These are phyloP conservation scores for Macrotus californicus DNA, from an alignment of 2,113 vertebrate species.

Conservation along the genomic window DNA sequence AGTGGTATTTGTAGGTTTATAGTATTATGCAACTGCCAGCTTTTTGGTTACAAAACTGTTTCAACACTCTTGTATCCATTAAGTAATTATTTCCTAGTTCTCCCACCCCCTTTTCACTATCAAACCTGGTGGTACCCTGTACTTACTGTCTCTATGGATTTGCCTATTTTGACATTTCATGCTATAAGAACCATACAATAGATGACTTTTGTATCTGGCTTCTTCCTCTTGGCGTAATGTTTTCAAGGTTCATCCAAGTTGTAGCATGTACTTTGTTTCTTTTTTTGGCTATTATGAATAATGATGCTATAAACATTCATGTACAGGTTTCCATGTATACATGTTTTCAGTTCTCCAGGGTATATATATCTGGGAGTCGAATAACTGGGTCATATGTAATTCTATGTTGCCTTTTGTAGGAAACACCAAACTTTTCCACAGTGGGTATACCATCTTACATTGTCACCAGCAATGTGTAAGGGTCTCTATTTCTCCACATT, in stretches of 20 bases:
- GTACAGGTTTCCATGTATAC: neutral
- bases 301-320: neutral
- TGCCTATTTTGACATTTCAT: neutral
- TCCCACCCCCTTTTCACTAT: neutral
- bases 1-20: neutral
- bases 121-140: neutral
- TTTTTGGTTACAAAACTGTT: neutral
- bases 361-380: neutral
- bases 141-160: neutral
- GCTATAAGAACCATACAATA: neutral
- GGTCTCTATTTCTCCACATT: neutral
- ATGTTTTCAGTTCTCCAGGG: neutral
- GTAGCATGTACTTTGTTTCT: neutral
- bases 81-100: neutral
- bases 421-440: neutral
- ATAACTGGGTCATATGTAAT: neutral
- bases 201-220: neutral
- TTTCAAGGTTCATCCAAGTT: neutral
- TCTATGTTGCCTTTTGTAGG: neutral
- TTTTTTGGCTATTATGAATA: neutral
- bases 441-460: neutral
- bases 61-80: neutral
- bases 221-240: neutral
- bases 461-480: neutral
- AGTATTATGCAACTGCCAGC: neutral